Conservation (phyloP, 2,888 invertebrate genomes). For the Pyrrhia umbra region DNA sequence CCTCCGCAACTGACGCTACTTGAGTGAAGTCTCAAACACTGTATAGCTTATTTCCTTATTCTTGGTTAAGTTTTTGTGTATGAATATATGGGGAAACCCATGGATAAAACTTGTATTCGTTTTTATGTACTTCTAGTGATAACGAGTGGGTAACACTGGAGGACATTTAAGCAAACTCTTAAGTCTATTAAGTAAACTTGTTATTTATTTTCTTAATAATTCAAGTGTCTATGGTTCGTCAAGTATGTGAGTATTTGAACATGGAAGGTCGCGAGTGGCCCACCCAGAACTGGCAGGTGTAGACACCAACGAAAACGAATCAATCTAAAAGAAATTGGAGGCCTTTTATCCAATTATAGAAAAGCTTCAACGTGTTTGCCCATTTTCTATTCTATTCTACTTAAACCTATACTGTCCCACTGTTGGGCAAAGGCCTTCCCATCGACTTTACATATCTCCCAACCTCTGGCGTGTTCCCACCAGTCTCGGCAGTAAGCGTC, state of each 20-base stretch:
- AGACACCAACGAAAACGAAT: too few relatives aligned
- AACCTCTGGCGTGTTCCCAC: too few relatives aligned
- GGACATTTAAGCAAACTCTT: slow-evolving; percentile 1
- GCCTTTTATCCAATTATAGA: too few relatives aligned
- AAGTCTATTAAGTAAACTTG: neutral
- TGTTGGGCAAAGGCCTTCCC: too few relatives aligned
- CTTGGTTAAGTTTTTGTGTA: slow-evolving; percentile 1
- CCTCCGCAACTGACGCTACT: slow-evolving; percentile 8
- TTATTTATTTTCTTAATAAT: neutral
- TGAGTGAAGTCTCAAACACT: neutral
- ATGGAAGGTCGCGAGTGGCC: neutral
- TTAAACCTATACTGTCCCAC: too few relatives aligned
- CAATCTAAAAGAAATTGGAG: too few relatives aligned
- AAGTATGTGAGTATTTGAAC: neutral
- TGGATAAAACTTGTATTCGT: neutral
- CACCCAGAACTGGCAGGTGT: neutral
- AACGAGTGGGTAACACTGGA: slow-evolving; percentile 13
- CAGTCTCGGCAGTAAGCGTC: too few relatives aligned
- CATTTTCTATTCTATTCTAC: too few relatives aligned
- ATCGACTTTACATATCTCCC: too few relatives aligned
- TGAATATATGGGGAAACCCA: slow-evolving; percentile 10
- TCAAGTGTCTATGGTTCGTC: neutral
- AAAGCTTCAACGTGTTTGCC: too few relatives aligned
- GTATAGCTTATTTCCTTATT: slow-evolving; percentile 2
- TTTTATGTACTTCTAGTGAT: neutral